These are phyloP conservation scores for Mycalesis mineus DNA, from an alignment of 2,888 invertebrate genomes.

Conservation along the genomic window DNA sequence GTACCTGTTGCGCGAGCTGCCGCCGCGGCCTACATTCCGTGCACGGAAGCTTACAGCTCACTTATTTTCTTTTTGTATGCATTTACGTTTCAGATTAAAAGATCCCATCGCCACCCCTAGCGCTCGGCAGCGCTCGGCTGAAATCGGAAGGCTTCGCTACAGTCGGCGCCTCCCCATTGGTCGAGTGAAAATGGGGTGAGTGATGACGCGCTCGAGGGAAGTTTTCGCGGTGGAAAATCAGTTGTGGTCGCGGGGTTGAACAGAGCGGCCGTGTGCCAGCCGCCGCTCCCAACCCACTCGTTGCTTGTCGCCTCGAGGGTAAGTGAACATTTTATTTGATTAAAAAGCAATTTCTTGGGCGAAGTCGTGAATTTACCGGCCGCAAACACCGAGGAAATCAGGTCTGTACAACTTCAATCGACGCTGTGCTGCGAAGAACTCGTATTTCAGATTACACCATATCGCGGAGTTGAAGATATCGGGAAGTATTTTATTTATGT, in stretches of 20 bases:
- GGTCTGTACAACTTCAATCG: conserved; percentile 24
- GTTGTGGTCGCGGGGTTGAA: conserved; percentile 65
- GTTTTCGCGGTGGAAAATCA: conserved; percentile 73
- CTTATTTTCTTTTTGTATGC: conserved; percentile 72
- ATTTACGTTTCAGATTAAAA: conserved; percentile 77
- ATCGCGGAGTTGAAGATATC: conserved; percentile 6
- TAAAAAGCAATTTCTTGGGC: conserved; percentile 73
- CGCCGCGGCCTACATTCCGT: conserved; percentile 48
- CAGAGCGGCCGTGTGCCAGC: conserved; percentile 59
- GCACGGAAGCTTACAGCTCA: conserved; percentile 56
- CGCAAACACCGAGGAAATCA: conserved; percentile 37
- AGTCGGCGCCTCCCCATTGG: conserved; percentile 53
- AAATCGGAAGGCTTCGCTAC: conserved; percentile 52
- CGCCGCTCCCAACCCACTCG: conserved; percentile 41
- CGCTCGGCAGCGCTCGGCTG: conserved; percentile 55
- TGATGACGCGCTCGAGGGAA: conserved; percentile 71
- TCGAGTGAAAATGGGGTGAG: conserved; percentile 58
- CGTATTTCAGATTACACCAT: conserved; percentile 3
- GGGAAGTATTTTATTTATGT: conserved; percentile 9
- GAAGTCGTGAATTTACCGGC: conserved; percentile 47
- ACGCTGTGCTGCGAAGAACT: conserved; percentile 19
- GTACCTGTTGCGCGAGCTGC: conserved; percentile 63
- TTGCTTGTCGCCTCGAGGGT: conserved; percentile 58
- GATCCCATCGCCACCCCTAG: conserved; percentile 71
- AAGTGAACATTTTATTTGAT: conserved; percentile 73